These are phyloP conservation scores for Glaucopsyche alexis DNA, from an alignment of 2,888 invertebrate species.

Conservation along the genomic window DNA sequence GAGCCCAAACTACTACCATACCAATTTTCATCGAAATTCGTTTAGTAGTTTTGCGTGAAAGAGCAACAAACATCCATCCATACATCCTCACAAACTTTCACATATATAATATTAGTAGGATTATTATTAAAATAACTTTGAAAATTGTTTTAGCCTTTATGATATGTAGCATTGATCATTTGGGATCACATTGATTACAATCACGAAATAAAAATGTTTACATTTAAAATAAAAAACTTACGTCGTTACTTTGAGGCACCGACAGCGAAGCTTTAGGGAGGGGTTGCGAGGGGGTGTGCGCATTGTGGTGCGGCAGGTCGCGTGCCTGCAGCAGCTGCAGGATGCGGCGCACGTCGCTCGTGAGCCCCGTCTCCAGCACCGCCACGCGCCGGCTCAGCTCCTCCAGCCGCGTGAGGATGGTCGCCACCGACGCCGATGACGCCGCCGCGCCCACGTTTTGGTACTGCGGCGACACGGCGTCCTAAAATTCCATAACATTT, in stretches of 20 bases:
- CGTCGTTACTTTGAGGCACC: constrained; percentile 63
- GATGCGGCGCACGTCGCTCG: constrained; percentile 86
- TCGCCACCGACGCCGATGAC: constrained; percentile 66
- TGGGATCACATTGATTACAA: too few species aligned
- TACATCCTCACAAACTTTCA: too few species aligned
- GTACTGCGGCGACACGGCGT: constrained; percentile 69
- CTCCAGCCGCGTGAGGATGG: constrained; percentile 84
- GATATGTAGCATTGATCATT: too few species aligned
- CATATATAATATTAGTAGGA: too few species aligned
- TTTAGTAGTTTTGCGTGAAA: too few species aligned
- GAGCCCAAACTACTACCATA: too few species aligned
- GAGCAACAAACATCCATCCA: too few species aligned
- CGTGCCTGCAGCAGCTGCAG: constrained; percentile 82
- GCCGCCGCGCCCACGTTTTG: constrained; percentile 68
- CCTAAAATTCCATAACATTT: constrained; percentile 48
- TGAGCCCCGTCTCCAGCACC: constrained; percentile 85
- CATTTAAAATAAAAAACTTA: constrained; percentile 31
- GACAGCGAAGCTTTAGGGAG: constrained; percentile 68
- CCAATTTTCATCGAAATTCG: too few species aligned
- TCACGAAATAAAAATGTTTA: neutral
- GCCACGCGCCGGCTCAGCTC: constrained; percentile 84
- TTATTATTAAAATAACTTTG: too few species aligned
- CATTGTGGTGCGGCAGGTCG: constrained; percentile 54
- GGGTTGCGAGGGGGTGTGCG: constrained; percentile 64
- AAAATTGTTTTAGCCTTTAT: too few species aligned